Base-by-base conservation (phyloP, 1,140 invertebrate genomes). In the Protaetia brevitarsis region DNA sequence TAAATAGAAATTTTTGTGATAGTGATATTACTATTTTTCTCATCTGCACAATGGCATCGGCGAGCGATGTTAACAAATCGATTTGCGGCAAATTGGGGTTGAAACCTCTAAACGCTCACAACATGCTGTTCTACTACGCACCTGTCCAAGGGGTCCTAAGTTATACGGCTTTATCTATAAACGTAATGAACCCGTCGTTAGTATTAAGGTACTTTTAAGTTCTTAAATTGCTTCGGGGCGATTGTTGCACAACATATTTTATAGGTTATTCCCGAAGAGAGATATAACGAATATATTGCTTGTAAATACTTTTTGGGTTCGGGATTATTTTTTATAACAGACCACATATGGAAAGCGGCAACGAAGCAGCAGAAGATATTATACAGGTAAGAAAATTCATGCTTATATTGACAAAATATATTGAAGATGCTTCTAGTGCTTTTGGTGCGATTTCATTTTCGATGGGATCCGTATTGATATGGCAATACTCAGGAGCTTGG, bases 381-480 rank as follows among this genome's bases (percentile, higher is more conserved):
- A 19, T 86, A 76, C 74, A 88, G 82, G 86, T 86, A 79, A 36
- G 65, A 58, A 13, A 10, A 29, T 19, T 13, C 45, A 0, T 65
- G 2, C 11, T 31, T 57, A n/a, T n/a, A n/a, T n/a, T n/a, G n/a
- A n/a, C n/a, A n/a, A n/a, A n/a, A n/a, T n/a, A n/a, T 66, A 69
- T 61, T 29, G 1, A 5, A n/a, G 37, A 3, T 71, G 68, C 67
- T 79, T 80, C 51, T 74, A 87, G 87, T 75, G 71, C 82, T n/a
- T 83, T 87, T 68, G 87, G 87, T 13, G 83, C 86, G 30, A 71
- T 86, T 4, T 79, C 90, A 13, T 85, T 91, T 72, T 88, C 86
- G 62, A 85, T 91, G 74, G 89, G 89, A 19, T 90, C 88, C 0
- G 85, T 91, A 4, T 77, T 91, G 3, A 78, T 85, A 27, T 90